A percentile compares a stretch with the other conserved stretches of the same genome.
Conservation (phyloP, 1,140 invertebrate species). For the Himalopsyche phryganea region DNA sequence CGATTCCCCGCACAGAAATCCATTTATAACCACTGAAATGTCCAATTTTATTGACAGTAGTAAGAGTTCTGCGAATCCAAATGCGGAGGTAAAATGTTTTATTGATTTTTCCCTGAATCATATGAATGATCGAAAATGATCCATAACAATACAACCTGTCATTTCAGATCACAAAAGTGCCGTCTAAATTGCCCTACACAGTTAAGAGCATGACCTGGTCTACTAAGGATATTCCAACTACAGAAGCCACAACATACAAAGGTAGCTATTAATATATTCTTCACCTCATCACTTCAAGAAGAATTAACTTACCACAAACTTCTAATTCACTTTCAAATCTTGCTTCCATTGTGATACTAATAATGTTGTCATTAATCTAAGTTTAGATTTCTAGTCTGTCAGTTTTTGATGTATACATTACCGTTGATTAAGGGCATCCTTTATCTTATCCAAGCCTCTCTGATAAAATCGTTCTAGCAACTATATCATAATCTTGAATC, state of each 20-base stretch:
- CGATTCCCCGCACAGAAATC: too few species aligned
- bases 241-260: conserved; percentile 5
- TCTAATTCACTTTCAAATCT: background rate
- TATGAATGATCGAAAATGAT: too few species aligned
- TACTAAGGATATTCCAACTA: conserved; percentile 15
- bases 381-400: background rate
- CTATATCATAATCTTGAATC: too few species aligned
- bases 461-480: too few species aligned
- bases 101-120: too few species aligned
- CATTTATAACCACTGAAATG: background rate
- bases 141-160: too few species aligned
- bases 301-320: background rate
- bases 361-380: background rate
- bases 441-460: background rate
- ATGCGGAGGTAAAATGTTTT: too few species aligned
- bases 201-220: conserved; percentile 3
- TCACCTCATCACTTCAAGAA: background rate
- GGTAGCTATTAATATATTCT: conserved; percentile 1
- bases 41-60: background rate
- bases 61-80: background rate
- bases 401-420: background rate
- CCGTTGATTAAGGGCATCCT: background rate
- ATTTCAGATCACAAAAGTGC: background rate
- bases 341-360: background rate
- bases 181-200: conserved; percentile 17